Base-by-base conservation (phyloP, 1,140 invertebrate species). In the Melitaea cinxia region DNA sequence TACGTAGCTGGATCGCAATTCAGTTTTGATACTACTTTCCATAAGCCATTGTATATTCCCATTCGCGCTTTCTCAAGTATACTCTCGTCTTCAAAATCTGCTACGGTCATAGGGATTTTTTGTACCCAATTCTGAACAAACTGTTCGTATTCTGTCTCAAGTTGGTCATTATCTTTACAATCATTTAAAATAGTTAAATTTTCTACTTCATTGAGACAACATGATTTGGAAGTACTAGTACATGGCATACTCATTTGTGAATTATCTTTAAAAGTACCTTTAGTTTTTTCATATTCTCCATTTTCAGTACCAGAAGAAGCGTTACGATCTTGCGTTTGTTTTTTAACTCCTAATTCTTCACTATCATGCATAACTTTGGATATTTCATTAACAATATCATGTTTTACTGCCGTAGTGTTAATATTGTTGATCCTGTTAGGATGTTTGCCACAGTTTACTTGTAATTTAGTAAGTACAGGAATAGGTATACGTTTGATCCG, bases 81-180 rank as follows among this genome's bases (percentile, higher is more conserved):
- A 23, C 57, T 65, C 19, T 70, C 45, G 58, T 80, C 76, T 37
- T 77, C 59, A 14, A 56, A 9, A 15, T 37, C 75, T 6, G 33
- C 35, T 12, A 61, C 53, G 21, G 58, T 15, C 33, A 88, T 78
- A 14, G 85, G 83, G 66, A 88, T 71, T 60, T 68, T 37, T 33
- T 77, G 14, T 0, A 85, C 71, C 85, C 85, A 88, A 5, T 79
- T 24, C 52, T 77, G 76, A 17, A 88, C 19, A 61, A 72, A 86
- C 24, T 72, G 52, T 9, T 78, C 70, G 65, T 77, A 86, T 15
- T 80, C 72, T 15, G 70, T 58, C 23, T 84, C 76, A 3, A 85
- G 21, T 63, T 70, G 50, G n/a, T 72, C 49, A n/a, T 68, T 26
- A 52, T 17, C 6, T 45, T 33, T n/a, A 37, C n/a, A n/a, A 15